Base-by-base conservation (phyloP, 37 sponge, comb jelly and placozoan genomes). In the Axinella damicornis region DNA sequence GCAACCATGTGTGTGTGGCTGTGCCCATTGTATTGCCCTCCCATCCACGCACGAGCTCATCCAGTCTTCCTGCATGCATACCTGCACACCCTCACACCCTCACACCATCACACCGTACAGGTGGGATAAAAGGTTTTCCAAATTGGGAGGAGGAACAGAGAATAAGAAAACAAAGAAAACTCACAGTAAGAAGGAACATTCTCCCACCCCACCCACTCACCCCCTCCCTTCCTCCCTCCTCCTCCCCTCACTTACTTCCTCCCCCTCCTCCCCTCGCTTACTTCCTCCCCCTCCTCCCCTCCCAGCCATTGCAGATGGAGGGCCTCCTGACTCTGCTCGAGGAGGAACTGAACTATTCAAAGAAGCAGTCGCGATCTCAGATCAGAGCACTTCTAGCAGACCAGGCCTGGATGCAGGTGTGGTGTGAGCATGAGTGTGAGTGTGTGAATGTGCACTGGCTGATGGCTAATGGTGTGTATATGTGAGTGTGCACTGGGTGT, bases 281-380 rank as follows among this genome's bases (percentile, higher is more conserved):
- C 31, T 68, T 35, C 2, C 69, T 32, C 34, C 22, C 66, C 27
- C 69, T 33, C 35, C 1, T 68, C 69, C 31, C 69, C 69, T 33
- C 69, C 2, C 33, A 89, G 90, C 73, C 80, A 25, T 65, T 36
- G 9, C 90, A 89, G 46, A 73, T 83, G 69, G 80, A 89, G 55
- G 56, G 53, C 27, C 73, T 89, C 12, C 12, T 36, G 57, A 71
- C 46, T 30, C 31, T 83, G 35, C 22, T 89, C 37, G 84, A 89
- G 17, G 90, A 89, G 39, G 90, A 89, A 52, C 56, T 89, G 5
- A 83, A 78, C 56, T 76, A 66, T 53, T 70, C 84, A 17, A 76
- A 89, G 65, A 83, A 78, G 34, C 73, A 81, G 77, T 68, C 81
- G 13, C 24, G 82, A 57, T 28, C n/a, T 64, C 30, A 65, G 20